Evolutionary conservation across 35 echinoderm and acorn worm species (phyloP).

Genomic region (Chiridota heheva): DNA sequence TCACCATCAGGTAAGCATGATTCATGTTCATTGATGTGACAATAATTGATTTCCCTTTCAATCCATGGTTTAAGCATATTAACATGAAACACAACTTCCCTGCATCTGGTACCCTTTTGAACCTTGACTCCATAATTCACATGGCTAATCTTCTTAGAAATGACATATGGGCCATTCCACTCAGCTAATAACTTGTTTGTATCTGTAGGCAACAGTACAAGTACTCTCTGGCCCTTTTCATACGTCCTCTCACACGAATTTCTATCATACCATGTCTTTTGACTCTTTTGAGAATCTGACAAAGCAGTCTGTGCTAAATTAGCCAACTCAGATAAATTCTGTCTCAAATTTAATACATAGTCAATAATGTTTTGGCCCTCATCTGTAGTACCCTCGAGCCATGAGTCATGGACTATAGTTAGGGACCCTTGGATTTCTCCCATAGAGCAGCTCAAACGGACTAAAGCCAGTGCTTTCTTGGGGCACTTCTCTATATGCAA

Average conservation of each 20-base stretch:
- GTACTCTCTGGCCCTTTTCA: constrained; percentile 14
- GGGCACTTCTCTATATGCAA: constrained; percentile 29
- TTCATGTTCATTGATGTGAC: too few relatives aligned
- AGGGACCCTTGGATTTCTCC: constrained; percentile 1
- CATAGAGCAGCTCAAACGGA: constrained; percentile 30
- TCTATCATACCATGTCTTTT: constrained; percentile 44
- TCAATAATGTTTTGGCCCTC: constrained; percentile 4
- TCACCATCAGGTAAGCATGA: too few relatives aligned
- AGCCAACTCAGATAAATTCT: not conserved
- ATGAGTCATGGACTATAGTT: not conserved
- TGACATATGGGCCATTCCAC: constrained; percentile 56
- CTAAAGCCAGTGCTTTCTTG: constrained; percentile 24
- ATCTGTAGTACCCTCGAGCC: too few relatives aligned
- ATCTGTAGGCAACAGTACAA: constrained; percentile 20
- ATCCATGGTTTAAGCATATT: constrained; percentile 22
- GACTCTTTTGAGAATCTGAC: not conserved
- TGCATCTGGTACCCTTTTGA: not conserved
- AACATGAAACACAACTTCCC: constrained; percentile 3
- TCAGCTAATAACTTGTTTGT: constrained; percentile 29
- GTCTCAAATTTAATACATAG: constrained; percentile 28
- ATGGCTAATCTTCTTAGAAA: constrained; percentile 19
- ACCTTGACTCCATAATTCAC: constrained; percentile 11
- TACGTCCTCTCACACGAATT: constrained; percentile 1
- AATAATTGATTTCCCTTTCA: not conserved
- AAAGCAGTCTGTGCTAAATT: not conserved